These are phyloP conservation scores for Cassiopea xamachana DNA, from an alignment of 30 jellyfish, hydroid and myxozoan species.

Conservation along the genomic window DNA sequence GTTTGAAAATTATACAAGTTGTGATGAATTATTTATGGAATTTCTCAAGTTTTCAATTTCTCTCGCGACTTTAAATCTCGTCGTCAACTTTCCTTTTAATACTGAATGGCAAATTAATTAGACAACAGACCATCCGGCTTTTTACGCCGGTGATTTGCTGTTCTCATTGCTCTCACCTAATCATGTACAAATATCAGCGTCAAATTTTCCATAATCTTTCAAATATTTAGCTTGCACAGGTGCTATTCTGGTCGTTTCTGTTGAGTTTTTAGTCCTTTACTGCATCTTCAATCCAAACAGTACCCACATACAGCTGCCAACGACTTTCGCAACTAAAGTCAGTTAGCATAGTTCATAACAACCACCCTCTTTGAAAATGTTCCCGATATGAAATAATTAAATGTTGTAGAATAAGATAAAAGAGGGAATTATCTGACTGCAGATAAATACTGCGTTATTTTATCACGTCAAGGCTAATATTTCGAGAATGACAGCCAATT, in stretches of 20 bases:
- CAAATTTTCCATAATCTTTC: conserved; percentile 6
- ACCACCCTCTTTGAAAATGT: no score
- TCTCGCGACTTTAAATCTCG: neutral
- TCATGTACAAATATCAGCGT: neutral
- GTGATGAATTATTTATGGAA: neutral
- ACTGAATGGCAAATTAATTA: neutral
- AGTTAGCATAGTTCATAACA: neutral
- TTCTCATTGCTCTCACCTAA: conserved; percentile 2
- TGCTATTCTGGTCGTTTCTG: conserved; percentile 1
- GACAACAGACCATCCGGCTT: neutral
- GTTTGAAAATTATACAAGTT: neutral
- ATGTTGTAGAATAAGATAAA: no score
- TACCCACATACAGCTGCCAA: neutral
- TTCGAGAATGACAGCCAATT: no score
- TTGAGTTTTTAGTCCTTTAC: neutral
- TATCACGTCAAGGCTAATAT: no score
- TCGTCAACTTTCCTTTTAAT: neutral
- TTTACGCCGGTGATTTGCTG: neutral
- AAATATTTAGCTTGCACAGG: conserved; percentile 43
- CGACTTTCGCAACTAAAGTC: neutral
- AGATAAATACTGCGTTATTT: no score
- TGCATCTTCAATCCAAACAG: neutral
- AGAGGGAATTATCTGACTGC: no score
- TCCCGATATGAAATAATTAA: no score
- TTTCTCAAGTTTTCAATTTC: neutral